These are phyloP conservation scores for Rhopilema esculentum DNA, from an alignment of 30 jellyfish, hydroid and myxozoan genomes.

Conservation along the genomic window DNA sequence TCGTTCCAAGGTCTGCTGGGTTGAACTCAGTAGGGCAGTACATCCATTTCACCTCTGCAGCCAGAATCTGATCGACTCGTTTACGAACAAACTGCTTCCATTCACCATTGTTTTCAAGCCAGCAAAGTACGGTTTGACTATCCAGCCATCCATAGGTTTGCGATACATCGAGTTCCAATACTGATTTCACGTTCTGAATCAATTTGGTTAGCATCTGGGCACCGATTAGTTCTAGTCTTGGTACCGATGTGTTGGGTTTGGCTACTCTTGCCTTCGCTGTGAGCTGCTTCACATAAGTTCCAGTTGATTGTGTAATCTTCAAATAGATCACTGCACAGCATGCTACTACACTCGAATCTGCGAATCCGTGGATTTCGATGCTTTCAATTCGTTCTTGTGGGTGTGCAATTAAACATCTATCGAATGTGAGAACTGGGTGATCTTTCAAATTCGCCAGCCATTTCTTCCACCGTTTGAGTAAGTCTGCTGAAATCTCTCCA, in stretches of 20 bases:
- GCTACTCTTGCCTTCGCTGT: constrained; percentile 60
- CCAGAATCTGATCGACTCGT: constrained; percentile 56
- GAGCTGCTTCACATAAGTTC: constrained; percentile 26
- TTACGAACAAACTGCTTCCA: constrained; percentile 60
- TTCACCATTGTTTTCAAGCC: constrained; percentile 62
- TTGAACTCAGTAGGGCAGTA: constrained; percentile 60
- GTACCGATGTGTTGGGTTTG: constrained; percentile 43
- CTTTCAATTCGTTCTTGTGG: constrained; percentile 22
- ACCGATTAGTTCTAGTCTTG: constrained; percentile 50
- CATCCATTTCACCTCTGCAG: constrained; percentile 46
- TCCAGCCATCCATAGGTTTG: constrained; percentile 52
- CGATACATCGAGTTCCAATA: background rate
- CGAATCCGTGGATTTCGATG: constrained; percentile 49
- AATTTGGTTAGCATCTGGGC: constrained; percentile 52
- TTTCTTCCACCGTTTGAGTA: constrained; percentile 7
- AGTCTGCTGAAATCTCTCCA: constrained; percentile 29
- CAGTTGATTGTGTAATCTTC: constrained; percentile 41
- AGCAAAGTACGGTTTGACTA: constrained; percentile 60
- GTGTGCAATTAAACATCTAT: constrained; percentile 33
- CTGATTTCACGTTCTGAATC: constrained; percentile 48
- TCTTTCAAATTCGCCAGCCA: constrained; percentile 27
- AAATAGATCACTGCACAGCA: constrained; percentile 62
- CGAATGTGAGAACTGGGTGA: constrained; percentile 23
- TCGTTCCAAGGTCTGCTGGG: constrained; percentile 75
- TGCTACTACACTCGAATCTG: constrained; percentile 52